Evolutionary conservation across 2,888 invertebrate genomes (phyloP), one percentile per base, ranked within the genome.

Genomic region (Diadegma fenestrale): DNA sequence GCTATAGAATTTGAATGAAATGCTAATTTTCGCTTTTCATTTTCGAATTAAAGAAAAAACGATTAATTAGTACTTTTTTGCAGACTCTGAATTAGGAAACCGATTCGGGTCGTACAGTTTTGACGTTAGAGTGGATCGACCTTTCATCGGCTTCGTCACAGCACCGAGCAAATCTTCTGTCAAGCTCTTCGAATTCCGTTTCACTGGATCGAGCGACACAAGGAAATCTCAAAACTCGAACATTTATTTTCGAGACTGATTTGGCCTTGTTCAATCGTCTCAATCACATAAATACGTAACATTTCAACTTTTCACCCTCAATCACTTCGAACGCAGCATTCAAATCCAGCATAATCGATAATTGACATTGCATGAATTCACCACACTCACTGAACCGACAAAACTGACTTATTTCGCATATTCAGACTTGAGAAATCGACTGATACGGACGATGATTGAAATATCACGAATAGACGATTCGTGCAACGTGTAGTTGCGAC

Each of bases 51-150:
- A 14, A 41, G 43, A 19, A 73, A 61, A 43, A 43, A 30, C 33
- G 33, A 58, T 43, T 73, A 22, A 54, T 54, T 14, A 12, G 12
- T 41, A 37, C 22, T 43, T 61, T 69, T 72, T 87, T 81, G 61
- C 83, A 87, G 87, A 17, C 5, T 14, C 58, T 17, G 84, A 81
- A 33, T 19, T 87, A 33, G 73, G 68, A 61, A 82, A 84, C 41
- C 72, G 85, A 43, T 69, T 69, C 45, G 69, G 48, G 17, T 51
- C 72, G 37, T 8, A 54, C 22, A 14, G 7, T 30, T 12, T 14
- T 26, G 63, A 8, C 6, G 19, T 86, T 41, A 17, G 19, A 26
- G 82, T 71, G 43, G 63, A 87, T 80, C 85, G n/a, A 61, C 86
- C 86, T 10, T 86, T 82, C 61, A 1, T 84, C 43, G 51, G 69